Conservation (phyloP, 1,140 invertebrate species). For the Ceratosolen solmsi region DNA sequence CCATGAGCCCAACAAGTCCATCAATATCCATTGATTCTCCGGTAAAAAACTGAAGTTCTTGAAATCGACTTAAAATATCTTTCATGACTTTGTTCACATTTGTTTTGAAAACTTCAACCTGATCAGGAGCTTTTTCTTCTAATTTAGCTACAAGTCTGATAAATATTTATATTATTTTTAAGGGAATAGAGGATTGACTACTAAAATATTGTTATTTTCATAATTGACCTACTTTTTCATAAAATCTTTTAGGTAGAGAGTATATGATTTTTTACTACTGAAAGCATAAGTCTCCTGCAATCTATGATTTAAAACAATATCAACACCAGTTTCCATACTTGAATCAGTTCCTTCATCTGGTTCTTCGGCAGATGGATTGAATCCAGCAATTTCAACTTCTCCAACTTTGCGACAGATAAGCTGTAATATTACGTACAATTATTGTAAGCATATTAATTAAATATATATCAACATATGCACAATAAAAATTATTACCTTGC, state of each 20-base stretch:
- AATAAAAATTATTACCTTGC: constrained; percentile 77
- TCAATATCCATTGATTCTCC: constrained; percentile 96
- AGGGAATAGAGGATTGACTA: neutral
- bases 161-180: constrained; percentile 34
- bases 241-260: constrained; percentile 94
- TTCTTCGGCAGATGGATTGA: constrained; percentile 95
- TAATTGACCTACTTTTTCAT: constrained; percentile 90
- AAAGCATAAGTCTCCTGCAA: constrained; percentile 90
- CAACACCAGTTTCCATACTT: constrained; percentile 85
- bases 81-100: constrained; percentile 98
- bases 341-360: constrained; percentile 88
- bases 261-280: constrained; percentile 91
- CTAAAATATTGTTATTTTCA: neutral
- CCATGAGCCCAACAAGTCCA: constrained; percentile 92
- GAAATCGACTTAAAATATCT: constrained; percentile 91
- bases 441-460: constrained; percentile 18
- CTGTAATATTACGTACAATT: constrained; percentile 66
- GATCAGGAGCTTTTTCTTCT: constrained; percentile 84
- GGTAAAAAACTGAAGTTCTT: constrained; percentile 95
- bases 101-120: constrained; percentile 91
- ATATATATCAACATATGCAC: neutral
- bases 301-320: constrained; percentile 94
- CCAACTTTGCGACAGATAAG: constrained; percentile 83
- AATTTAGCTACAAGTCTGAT: constrained; percentile 85
- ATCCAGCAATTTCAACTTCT: constrained; percentile 87